phyloP scores from a whole-genome alignment of 2,888 invertebrate genomes.

The Epiblema foenella region DNA sequence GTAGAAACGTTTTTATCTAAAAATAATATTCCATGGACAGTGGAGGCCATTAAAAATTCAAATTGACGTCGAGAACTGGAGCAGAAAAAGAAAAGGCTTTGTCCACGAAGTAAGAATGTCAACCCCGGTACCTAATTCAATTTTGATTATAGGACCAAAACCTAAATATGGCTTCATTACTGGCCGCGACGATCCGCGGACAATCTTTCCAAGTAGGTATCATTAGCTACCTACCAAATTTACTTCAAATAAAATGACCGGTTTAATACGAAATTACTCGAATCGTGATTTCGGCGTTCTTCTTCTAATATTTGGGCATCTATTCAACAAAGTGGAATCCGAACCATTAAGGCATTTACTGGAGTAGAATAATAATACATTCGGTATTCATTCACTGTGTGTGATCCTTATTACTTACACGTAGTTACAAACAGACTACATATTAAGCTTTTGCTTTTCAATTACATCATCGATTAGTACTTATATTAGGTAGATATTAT shows the following conservation, averaged over 20 bases:
- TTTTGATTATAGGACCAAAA: conserved; percentile 84
- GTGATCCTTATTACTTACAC: conserved; percentile 2
- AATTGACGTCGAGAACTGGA: conserved; percentile 78
- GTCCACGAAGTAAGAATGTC: conserved; percentile 78
- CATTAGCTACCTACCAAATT: conserved; percentile 79
- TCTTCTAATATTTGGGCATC: conserved; percentile 54
- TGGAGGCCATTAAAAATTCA: conserved; percentile 72
- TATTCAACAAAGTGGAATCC: conserved; percentile 45
- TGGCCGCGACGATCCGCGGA: conserved; percentile 77
- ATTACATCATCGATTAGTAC: conserved; percentile 14
- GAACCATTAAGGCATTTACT: conserved; percentile 46
- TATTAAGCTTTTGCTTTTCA: conserved; percentile 25
- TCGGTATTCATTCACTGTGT: conserved; percentile 6
- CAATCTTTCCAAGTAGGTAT: conserved; percentile 81
- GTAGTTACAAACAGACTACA: conserved; percentile 2
- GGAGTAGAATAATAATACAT: conserved; percentile 28
- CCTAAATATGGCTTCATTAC: conserved; percentile 82
- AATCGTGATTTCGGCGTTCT: conserved; percentile 69
- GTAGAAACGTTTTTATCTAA: conserved; percentile 50
- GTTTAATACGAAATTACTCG: conserved; percentile 77
- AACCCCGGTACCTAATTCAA: conserved; percentile 79
- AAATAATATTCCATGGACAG: conserved; percentile 54
- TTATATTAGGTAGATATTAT: too few species aligned
- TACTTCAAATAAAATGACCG: conserved; percentile 76
- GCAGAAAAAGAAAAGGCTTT: conserved; percentile 80